Conservation (phyloP, 1,140 invertebrate genomes). For the Pararge aegeria region DNA sequence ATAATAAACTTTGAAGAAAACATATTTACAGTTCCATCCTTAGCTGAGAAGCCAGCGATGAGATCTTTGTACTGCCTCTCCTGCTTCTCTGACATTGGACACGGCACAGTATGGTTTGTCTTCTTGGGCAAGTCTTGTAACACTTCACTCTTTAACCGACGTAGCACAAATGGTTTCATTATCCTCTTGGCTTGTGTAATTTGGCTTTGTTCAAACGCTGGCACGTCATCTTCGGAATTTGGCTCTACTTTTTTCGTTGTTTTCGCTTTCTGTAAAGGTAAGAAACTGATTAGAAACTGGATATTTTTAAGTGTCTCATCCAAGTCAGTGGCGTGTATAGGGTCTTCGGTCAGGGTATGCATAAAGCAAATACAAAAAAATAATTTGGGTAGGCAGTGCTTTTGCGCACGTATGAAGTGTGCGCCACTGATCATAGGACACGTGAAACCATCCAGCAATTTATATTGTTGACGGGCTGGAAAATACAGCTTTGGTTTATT, state of each 20-base stretch:
- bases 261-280: constrained; percentile 60
- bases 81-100: constrained; percentile 85
- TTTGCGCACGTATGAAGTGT: too few species aligned
- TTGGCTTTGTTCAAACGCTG: constrained; percentile 92
- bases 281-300: constrained; percentile 2
- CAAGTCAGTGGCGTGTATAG: too few species aligned
- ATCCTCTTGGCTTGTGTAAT: constrained; percentile 96
- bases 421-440: too few species aligned
- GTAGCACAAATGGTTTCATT: constrained; percentile 96
- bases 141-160: constrained; percentile 94
- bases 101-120: constrained; percentile 83
- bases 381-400: too few species aligned
- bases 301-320: too few species aligned
- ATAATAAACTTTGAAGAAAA: neutral
- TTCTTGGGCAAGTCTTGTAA: constrained; percentile 91
- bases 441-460: too few species aligned
- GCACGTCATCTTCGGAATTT: constrained; percentile 79
- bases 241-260: constrained; percentile 51
- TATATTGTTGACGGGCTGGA: too few species aligned
- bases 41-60: constrained; percentile 86
- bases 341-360: too few species aligned
- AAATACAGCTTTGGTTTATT: too few species aligned
- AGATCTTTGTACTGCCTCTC: constrained; percentile 87
- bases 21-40: constrained; percentile 79
- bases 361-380: too few species aligned